phyloP scores from a whole-genome alignment of 2,888 invertebrate genomes.

The Rutpela maculata region DNA sequence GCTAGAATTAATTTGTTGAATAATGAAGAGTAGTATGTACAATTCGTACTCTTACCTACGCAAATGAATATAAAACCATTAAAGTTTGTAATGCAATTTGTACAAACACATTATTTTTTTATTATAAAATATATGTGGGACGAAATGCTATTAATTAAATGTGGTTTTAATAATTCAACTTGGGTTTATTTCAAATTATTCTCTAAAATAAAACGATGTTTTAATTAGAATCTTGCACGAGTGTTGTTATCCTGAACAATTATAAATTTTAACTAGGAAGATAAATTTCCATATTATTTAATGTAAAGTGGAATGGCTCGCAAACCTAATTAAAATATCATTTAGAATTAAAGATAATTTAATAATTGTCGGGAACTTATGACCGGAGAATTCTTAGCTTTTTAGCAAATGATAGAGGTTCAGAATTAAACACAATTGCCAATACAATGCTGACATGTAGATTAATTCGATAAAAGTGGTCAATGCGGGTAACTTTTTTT shows the following conservation, averaged over 20 bases:
- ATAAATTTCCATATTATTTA: not conserved
- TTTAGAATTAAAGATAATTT: not conserved
- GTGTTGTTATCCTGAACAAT: not conserved
- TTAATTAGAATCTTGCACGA: not conserved
- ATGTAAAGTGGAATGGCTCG: not conserved
- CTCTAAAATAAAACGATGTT: not conserved
- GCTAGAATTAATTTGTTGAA: slow-evolving; percentile 7
- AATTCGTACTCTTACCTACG: not conserved
- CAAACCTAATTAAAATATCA: not conserved
- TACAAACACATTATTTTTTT: not conserved
- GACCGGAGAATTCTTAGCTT: not conserved
- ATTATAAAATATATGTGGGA: not conserved
- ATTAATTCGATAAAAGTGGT: no score
- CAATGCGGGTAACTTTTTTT: no score
- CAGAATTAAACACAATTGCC: no score
- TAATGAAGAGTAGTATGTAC: not conserved
- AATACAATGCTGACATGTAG: no score
- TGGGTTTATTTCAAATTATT: not conserved
- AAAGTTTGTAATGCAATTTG: not conserved
- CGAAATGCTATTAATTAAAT: not conserved
- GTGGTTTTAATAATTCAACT: not conserved
- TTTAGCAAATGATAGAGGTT: not conserved
- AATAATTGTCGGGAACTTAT: not conserved
- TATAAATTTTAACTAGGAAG: not conserved
- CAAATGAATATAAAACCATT: not conserved